Conservation (phyloP, 2,888 invertebrate genomes). For the Auanema freiburgensis region DNA sequence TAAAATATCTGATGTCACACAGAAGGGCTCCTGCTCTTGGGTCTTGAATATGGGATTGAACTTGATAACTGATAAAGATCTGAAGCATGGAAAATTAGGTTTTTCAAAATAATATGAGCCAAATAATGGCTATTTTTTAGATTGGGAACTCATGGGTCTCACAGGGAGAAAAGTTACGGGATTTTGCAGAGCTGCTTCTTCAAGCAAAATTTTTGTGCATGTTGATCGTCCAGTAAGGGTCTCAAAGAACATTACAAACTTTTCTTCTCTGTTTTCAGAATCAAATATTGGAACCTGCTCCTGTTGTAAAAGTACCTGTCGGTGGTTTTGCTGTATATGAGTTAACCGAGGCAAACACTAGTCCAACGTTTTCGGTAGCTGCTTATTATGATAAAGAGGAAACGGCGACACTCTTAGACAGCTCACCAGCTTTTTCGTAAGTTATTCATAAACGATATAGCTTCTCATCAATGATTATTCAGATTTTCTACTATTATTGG, state of each 20-base stretch:
- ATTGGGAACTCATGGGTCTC: conserved; percentile 25
- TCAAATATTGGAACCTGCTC: too few species aligned
- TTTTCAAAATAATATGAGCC: too few species aligned
- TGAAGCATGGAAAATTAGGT: too few species aligned
- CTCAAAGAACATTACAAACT: conserved; percentile 1
- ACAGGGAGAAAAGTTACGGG: conserved; percentile 31
- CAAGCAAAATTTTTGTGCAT: conserved; percentile 18
- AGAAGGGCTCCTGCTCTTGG: too few species aligned
- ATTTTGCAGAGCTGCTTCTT: conserved; percentile 24
- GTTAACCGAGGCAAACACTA: too few species aligned
- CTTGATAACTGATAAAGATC: too few species aligned
- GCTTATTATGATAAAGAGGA: too few species aligned
- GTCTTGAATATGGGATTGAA: too few species aligned
- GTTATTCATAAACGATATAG: not conserved
- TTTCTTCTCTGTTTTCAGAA: not conserved
- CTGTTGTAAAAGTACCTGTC: too few species aligned
- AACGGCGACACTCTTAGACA: not conserved
- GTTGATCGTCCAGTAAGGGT: conserved; percentile 4
- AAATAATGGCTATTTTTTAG: not conserved
- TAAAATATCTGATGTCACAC: not conserved
- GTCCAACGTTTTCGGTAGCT: too few species aligned
- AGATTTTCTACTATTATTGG: conserved; percentile 31
- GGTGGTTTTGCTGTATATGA: too few species aligned
- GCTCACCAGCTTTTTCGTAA: conserved; percentile 1
- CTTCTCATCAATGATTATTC: not conserved